Conservation (phyloP, 2,888 invertebrate species). For the Folsomia candida region DNA sequence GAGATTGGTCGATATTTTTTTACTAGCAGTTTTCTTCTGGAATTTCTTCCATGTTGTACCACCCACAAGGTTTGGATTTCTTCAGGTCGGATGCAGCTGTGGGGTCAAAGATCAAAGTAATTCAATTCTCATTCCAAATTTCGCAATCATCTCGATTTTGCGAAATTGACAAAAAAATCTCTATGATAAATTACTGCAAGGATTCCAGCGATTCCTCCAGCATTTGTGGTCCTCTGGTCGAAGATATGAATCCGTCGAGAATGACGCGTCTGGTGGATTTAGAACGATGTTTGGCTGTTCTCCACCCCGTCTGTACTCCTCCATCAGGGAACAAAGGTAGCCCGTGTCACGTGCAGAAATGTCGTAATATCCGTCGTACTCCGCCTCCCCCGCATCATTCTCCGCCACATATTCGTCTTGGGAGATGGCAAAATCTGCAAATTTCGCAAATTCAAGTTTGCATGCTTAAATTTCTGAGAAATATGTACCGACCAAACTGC, state of each 20-base stretch:
- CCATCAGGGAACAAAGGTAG: slow-evolving; percentile 33
- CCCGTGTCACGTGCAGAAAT: slow-evolving; percentile 29
- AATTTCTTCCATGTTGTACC: slow-evolving; percentile 32
- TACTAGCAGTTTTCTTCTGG: slow-evolving; percentile 21
- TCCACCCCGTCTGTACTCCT: slow-evolving; percentile 31
- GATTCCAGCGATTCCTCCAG: slow-evolving; percentile 34
- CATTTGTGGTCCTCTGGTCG: slow-evolving; percentile 19
- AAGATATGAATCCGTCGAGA: slow-evolving; percentile 15
- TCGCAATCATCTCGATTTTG: too few relatives aligned
- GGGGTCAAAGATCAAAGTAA: too few relatives aligned
- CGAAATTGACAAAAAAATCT: background rate
- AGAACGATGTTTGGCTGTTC: slow-evolving; percentile 29
- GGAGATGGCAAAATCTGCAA: background rate
- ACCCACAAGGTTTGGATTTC: slow-evolving; percentile 32
- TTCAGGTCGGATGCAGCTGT: slow-evolving; percentile 8
- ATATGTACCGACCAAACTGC: slow-evolving; percentile 3
- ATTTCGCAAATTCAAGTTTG: background rate
- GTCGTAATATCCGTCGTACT: slow-evolving; percentile 30
- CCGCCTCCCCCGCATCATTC: too few relatives aligned
- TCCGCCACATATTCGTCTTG: background rate
- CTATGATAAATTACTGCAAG: slow-evolving; percentile 29
- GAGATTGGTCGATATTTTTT: too few relatives aligned
- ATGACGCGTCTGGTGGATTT: slow-evolving; percentile 1
- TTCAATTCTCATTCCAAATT: too few relatives aligned
- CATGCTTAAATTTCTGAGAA: too few relatives aligned